These are phyloP conservation scores for Huso huso DNA, from an alignment of 2,797 vertebrate genomes.

Conservation along the genomic window DNA sequence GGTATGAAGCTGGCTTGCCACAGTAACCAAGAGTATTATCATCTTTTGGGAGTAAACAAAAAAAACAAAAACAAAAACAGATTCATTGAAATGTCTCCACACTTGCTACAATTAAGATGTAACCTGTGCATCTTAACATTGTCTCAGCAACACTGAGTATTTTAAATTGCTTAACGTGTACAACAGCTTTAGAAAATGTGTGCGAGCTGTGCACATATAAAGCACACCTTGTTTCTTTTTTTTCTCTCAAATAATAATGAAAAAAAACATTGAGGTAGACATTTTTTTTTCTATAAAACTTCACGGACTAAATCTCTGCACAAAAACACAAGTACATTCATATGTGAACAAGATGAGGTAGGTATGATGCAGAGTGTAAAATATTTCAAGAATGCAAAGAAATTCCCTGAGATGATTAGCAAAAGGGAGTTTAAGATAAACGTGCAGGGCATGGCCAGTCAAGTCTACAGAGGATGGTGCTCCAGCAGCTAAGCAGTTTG, in stretches of 20 bases:
- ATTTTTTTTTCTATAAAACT: conserved; percentile 60
- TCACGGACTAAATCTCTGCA: conserved; percentile 93
- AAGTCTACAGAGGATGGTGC: too few species aligned
- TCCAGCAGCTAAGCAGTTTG: too few species aligned
- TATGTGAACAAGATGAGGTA: conserved; percentile 98
- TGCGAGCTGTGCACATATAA: conserved; percentile 67
- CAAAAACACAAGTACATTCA: conserved; percentile 86
- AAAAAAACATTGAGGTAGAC: conserved; percentile 87
- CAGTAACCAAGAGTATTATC: not conserved
- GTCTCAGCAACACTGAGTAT: conserved; percentile 68
- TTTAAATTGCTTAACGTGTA: conserved; percentile 56
- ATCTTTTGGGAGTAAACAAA: not conserved
- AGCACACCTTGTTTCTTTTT: conserved; percentile 52
- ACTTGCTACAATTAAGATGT: conserved; percentile 45
- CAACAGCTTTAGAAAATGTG: conserved; percentile 55
- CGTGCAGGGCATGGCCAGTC: conserved; percentile 29
- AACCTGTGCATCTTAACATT: conserved; percentile 54
- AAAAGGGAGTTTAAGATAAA: conserved; percentile 31
- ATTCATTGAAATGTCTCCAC: conserved; percentile 38
- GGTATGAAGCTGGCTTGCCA: conserved; percentile 23
- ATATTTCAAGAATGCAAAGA: conserved; percentile 67
- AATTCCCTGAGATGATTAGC: conserved; percentile 68
- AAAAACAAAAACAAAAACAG: conserved; percentile 29
- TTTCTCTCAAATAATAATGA: conserved; percentile 31
- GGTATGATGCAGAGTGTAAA: conserved; percentile 81